Evolutionary conservation across 2,113 vertebrate species (phyloP).

Genomic region (Hystrix brachyura): DNA sequence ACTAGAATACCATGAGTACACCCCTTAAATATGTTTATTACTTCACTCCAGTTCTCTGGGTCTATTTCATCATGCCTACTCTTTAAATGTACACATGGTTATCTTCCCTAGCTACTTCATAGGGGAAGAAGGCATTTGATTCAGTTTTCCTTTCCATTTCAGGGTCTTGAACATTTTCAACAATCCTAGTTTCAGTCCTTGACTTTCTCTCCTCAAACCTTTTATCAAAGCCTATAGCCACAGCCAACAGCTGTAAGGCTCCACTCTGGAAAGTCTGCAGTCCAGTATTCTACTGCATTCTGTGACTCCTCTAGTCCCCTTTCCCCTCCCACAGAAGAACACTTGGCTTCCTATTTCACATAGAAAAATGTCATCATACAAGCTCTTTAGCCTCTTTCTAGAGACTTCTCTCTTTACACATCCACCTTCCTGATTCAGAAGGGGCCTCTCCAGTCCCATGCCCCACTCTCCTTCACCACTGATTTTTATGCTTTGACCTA

Average conservation of each 20-base stretch:
- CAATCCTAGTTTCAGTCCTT: not conserved
- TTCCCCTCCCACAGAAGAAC: not conserved
- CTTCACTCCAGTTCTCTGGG: not conserved
- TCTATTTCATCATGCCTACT: not conserved
- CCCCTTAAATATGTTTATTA: not conserved
- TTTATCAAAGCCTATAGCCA: not conserved
- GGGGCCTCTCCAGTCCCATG: not conserved
- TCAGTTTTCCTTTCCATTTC: slow-evolving; percentile 30
- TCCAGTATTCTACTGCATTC: not conserved
- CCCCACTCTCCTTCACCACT: not conserved
- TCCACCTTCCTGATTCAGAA: not conserved
- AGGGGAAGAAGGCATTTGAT: not conserved
- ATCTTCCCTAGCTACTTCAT: not conserved
- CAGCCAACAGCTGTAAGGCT: not conserved
- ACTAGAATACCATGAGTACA: not conserved
- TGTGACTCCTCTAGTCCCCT: not conserved
- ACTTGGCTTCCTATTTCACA: not conserved
- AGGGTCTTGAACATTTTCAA: not conserved
- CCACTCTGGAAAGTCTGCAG: not conserved
- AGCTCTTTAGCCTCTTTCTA: not conserved
- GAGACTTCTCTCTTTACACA: not conserved
- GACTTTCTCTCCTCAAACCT: not conserved
- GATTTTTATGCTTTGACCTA: not conserved
- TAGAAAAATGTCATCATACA: not conserved
- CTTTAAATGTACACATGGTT: not conserved